These are phyloP conservation scores for Ochropacha duplaris DNA, from an alignment of 2,888 invertebrate species.

Conservation along the genomic window DNA sequence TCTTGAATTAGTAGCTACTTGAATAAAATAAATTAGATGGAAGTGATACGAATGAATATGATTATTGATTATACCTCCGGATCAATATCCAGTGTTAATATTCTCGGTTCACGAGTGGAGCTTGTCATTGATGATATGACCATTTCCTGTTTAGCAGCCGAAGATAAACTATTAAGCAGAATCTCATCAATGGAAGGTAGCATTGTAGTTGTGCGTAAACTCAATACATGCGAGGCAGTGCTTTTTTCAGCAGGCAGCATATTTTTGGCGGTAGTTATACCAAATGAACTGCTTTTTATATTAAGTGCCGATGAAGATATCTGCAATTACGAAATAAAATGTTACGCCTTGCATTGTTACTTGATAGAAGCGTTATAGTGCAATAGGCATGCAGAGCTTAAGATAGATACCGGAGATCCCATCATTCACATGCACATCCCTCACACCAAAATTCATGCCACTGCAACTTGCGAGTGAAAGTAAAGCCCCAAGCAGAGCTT, in stretches of 20 bases:
- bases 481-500: constrained; percentile 71
- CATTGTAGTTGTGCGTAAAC: constrained; percentile 82
- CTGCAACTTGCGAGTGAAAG: constrained; percentile 41
- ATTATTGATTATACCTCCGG: constrained; percentile 82
- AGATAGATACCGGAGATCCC: constrained; percentile 39
- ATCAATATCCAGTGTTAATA: constrained; percentile 84
- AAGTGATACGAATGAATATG: constrained; percentile 29
- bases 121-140: constrained; percentile 78
- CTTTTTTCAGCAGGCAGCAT: constrained; percentile 75
- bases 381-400: constrained; percentile 65
- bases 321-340: constrained; percentile 79
- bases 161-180: constrained; percentile 84
- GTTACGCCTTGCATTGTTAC: constrained; percentile 67
- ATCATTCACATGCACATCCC: constrained; percentile 38
- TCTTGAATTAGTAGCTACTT: not conserved
- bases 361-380: constrained; percentile 54
- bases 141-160: constrained; percentile 84
- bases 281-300: constrained; percentile 78
- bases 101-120: constrained; percentile 79
- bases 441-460: constrained; percentile 32
- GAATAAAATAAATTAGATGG: not conserved
- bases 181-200: constrained; percentile 84
- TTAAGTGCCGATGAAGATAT: constrained; percentile 79
- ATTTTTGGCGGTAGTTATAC: constrained; percentile 73
- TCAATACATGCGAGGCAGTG: constrained; percentile 82